A percentile compares a stretch with the other conserved stretches of the same genome.
These are phyloP conservation scores for Cephalophus harveyi DNA, from an alignment of 2,113 vertebrate species.

Conservation along the genomic window DNA sequence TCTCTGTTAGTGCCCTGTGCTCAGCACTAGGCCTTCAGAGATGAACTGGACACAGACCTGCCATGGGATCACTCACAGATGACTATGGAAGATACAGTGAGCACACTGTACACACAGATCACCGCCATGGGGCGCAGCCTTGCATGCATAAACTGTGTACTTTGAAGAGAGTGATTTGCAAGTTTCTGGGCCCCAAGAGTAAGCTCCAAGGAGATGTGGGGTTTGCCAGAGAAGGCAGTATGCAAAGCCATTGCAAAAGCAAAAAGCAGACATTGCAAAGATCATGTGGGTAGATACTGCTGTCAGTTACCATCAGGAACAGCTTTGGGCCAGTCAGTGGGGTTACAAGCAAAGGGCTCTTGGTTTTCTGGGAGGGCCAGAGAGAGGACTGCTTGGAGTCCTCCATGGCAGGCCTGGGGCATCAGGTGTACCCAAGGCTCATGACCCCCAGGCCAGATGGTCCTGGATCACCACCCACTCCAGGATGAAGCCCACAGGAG, in stretches of 20 bases:
- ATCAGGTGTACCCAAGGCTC: background rate
- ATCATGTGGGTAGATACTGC: background rate
- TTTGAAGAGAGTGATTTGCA: background rate
- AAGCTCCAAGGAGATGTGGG: background rate
- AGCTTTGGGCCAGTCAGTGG: background rate
- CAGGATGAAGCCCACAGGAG: background rate
- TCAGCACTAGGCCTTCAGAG: background rate
- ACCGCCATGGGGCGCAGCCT: background rate
- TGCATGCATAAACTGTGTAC: background rate
- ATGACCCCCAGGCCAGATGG: background rate
- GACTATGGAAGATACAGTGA: background rate
- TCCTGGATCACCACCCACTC: background rate
- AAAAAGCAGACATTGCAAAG: background rate
- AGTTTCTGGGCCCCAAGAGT: background rate
- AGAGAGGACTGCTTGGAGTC: background rate
- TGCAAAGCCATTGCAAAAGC: background rate
- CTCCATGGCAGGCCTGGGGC: background rate
- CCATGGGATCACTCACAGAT: background rate
- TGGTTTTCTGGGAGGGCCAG: background rate
- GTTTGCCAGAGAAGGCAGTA: background rate
- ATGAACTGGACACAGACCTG: background rate
- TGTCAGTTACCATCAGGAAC: background rate
- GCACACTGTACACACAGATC: background rate
- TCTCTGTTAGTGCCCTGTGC: background rate
- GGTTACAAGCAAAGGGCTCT: background rate